Evolutionary conservation across 1,140 invertebrate species (phyloP).

Genomic region (Elysia chlorotica): DNA sequence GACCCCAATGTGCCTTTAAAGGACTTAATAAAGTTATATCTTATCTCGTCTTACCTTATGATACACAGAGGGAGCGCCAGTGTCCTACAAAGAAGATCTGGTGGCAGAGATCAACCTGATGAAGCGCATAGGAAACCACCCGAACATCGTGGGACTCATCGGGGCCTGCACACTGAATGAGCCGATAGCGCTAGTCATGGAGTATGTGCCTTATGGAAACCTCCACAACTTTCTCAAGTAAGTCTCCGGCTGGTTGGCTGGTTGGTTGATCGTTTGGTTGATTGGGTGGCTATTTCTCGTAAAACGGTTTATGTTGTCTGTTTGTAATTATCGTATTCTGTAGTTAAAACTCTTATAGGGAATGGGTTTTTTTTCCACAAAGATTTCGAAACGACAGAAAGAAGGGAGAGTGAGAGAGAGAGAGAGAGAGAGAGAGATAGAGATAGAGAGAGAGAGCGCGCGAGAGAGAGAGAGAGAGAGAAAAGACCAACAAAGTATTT

Average conservation of each 20-base stretch:
- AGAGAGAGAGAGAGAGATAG: constrained; percentile 4
- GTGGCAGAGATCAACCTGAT: constrained; percentile 80
- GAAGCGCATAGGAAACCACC: constrained; percentile 83
- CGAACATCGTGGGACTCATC: constrained; percentile 82
- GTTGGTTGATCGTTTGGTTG: too few relatives aligned
- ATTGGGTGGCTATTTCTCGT: too few relatives aligned
- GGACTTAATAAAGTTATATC: too few relatives aligned
- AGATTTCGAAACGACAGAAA: too few relatives aligned
- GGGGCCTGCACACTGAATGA: constrained; percentile 82
- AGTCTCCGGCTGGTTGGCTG: too few relatives aligned
- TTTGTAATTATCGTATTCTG: too few relatives aligned
- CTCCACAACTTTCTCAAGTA: constrained; percentile 18
- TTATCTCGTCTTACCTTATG: too few relatives aligned
- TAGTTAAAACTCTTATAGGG: too few relatives aligned
- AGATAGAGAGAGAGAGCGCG: constrained; percentile 8
- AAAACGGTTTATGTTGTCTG: too few relatives aligned
- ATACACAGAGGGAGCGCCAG: constrained; percentile 50
- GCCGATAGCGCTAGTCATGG: constrained; percentile 91
- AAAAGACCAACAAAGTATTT: too few relatives aligned
- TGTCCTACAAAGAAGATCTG: constrained; percentile 74
- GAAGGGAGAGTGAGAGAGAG: constrained; percentile 1
- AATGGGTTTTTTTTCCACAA: too few relatives aligned
- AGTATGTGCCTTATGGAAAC: constrained; percentile 79
- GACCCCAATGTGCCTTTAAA: too few relatives aligned
- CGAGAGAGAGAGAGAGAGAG: constrained; percentile 3